Evolutionary conservation across 2,797 vertebrate genomes (phyloP).

Genomic region (Lithobates sylvaticus): DNA sequence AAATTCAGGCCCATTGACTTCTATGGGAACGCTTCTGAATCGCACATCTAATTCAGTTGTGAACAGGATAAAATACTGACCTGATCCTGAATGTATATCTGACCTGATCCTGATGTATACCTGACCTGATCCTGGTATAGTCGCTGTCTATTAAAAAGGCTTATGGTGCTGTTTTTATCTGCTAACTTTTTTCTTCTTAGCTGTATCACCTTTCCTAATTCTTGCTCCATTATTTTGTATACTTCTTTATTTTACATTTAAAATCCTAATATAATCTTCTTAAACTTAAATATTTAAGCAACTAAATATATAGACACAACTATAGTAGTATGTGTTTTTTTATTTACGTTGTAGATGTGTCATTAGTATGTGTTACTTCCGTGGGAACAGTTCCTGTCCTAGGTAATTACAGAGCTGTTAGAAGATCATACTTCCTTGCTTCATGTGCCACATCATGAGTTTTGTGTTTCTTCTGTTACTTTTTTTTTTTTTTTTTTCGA

Average conservation of each 20-base stretch:
- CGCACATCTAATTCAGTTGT: too few species aligned
- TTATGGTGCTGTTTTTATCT: not conserved
- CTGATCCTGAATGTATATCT: too few species aligned
- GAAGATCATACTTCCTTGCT: constrained; percentile 1
- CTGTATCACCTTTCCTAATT: not conserved
- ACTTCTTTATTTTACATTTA: not conserved
- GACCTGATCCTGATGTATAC: too few species aligned
- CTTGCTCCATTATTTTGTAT: not conserved
- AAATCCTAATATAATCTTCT: not conserved
- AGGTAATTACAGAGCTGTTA: constrained; percentile 35
- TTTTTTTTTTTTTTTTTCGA: not conserved
- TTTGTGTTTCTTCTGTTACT: not conserved
- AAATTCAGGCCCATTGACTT: too few species aligned
- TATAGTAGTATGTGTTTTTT: not conserved
- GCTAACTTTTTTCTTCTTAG: not conserved
- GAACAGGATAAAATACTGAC: too few species aligned
- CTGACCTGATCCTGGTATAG: too few species aligned
- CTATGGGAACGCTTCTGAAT: too few species aligned
- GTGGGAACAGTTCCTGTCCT: constrained; percentile 6
- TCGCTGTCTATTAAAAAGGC: too few species aligned
- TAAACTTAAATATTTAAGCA: not conserved
- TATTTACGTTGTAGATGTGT: constrained; percentile 1
- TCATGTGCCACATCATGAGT: constrained; percentile 28
- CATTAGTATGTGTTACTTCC: constrained; percentile 13
- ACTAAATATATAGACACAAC: not conserved